phyloP scores from a whole-genome alignment of 2,797 vertebrate genomes.

The Lutjanus campechanus region DNA sequence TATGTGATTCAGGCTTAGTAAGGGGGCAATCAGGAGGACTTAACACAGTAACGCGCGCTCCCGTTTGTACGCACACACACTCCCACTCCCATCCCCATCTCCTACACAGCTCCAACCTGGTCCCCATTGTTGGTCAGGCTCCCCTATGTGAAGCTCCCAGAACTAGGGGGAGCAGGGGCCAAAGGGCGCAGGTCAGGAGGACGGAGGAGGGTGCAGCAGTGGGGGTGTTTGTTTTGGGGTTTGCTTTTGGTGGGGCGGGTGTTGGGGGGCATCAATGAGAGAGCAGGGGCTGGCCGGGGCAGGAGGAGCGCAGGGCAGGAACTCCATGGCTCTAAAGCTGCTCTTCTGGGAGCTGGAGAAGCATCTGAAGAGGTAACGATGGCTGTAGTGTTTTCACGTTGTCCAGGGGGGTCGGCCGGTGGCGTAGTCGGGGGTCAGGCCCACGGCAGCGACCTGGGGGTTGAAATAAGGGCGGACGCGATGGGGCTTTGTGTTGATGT shows the following conservation, averaged over 20 bases:
- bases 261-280: slow-evolving; percentile 73
- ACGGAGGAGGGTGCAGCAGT: slow-evolving; percentile 36
- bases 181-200: slow-evolving; percentile 65
- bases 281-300: slow-evolving; percentile 64
- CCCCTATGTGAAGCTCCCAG: slow-evolving; percentile 55
- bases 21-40: slow-evolving; percentile 41
- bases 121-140: slow-evolving; percentile 55
- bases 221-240: slow-evolving; percentile 48
- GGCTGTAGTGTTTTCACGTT: slow-evolving; percentile 54
- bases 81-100: slow-evolving; percentile 38
- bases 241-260: slow-evolving; percentile 4
- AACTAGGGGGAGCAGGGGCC: slow-evolving; percentile 42
- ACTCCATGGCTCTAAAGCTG: slow-evolving; percentile 77
- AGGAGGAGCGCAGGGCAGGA: slow-evolving; percentile 64
- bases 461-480: background rate
- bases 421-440: background rate
- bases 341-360: slow-evolving; percentile 85
- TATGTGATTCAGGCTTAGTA: slow-evolving; percentile 57
- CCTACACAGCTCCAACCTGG: slow-evolving; percentile 52
- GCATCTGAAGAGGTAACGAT: slow-evolving; percentile 82
- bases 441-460: background rate
- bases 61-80: slow-evolving; percentile 30
- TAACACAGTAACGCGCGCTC: slow-evolving; percentile 32
- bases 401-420: background rate
- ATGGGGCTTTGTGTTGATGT: slow-evolving; percentile 11